Base-by-base conservation (phyloP, 92 coral and sea anemone species). In the Epizoanthus stellaris region DNA sequence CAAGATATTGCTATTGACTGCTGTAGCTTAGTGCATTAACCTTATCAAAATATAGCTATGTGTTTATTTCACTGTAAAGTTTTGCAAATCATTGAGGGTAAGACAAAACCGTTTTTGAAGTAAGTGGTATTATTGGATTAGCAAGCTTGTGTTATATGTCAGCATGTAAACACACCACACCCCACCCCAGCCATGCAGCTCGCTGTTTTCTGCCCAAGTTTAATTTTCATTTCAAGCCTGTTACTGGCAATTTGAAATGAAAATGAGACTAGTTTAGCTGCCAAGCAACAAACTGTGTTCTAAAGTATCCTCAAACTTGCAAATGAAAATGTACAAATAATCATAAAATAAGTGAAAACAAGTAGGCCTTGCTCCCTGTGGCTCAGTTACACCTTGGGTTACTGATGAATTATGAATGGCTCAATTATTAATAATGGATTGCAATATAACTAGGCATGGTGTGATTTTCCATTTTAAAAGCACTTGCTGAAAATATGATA, bases 381-480 rank as follows among this genome's bases (percentile, higher is more conserved):
- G 19, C n/a, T 36, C 72, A 62, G 60, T 62, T 63, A 79, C 70
- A 43, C 72, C 54, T n/a, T 23, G 17, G 39, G 49, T 62, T 23
- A 9, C 71, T 63, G 70, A 42, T 79, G 52, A 63, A 79, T 79
- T 20, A 42, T 79, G 67, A 62, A 42, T 43, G 43, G 60, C 49
- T 79, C 23, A 45, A 63, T 62, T 63, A 64, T 79, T 62, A 79
- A 79, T 79, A 79, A 79, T 62, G 62, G 19, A 79, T 79, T 77
- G n/a, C 72, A 13, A 79, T 61, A 63, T 64, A 79, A 45, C 60
- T 79, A 21, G 83, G 83, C 23, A 57, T 75, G 67, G 23, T 25
- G 64, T 54, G 30, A 75, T 47, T 79, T 79, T 59, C 83, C 83
- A 79, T 63, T 79, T 79, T 63, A 63, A 70, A 70, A 79, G 40